Base-by-base conservation (phyloP, 1,140 invertebrate species). In the Pachypsylla venusta region DNA sequence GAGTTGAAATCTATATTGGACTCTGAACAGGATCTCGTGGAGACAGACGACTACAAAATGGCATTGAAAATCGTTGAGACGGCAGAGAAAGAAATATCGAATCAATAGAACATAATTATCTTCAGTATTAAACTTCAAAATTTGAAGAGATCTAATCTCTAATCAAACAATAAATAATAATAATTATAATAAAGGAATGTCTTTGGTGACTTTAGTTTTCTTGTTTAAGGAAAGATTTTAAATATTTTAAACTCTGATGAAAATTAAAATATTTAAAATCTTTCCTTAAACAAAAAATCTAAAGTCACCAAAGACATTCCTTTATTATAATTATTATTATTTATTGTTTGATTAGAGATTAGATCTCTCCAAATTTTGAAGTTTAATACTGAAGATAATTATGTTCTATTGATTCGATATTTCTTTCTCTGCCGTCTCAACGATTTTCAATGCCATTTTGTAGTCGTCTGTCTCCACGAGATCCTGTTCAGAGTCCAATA, bases 391-490 rank as follows among this genome's bases (percentile, higher is more conserved):
- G n/a, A n/a, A n/a, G 7, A 35, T 35, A 35, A 10, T 35, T 35
- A 10, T 35, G 7, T n/a, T 35, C 30, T 35, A 7, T 35, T 35
- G 7, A 10, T 35, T n/a, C 7, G 30, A 10, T n/a, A 56, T 55
- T 64, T 64, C 42, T 62, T 55, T 61, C 67, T 82, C 79, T 1
- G 86, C 85, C 58, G 87, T 84, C 64, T 79, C 76, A 7, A 91
- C 67, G 14, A 84, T 71, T 70, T 81, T 77, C 42, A 79, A 66
- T 0, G 88, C 88, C 48, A 80, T 75, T 19, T 74, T 68, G 61
- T 85, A 91, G 48, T 82, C 82, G 68, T 84, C 83, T 7, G 77
- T 71, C 65, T 88, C 84, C 68, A 82, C 81, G 2, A 92, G 75
- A 67, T 90, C 85, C 67, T 78, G 71, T 68, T 89, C 88, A 5